phyloP scores from a whole-genome alignment of 1,140 invertebrate species.

The Drosophila ananassae region DNA sequence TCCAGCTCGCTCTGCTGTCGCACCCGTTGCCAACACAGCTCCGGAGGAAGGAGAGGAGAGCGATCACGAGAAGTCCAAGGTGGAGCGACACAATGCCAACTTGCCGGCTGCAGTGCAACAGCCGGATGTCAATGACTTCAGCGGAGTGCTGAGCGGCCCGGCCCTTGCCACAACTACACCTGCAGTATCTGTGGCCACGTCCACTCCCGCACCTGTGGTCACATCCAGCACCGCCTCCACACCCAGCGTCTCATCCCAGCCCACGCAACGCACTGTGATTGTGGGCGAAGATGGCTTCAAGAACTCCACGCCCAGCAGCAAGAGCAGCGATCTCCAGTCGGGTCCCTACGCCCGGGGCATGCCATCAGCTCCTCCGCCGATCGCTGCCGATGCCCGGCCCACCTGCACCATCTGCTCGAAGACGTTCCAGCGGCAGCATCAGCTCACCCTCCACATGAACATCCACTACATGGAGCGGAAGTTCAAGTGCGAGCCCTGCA shows the following conservation, averaged over 20 bases:
- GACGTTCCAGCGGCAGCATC: slow-evolving; percentile 94
- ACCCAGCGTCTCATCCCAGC: not conserved
- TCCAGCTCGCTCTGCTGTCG: not conserved
- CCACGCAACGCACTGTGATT: slow-evolving; percentile 64
- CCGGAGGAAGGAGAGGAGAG: slow-evolving; percentile 46
- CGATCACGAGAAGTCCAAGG: slow-evolving; percentile 45
- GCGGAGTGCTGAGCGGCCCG: slow-evolving; percentile 55
- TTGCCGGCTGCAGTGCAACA: slow-evolving; percentile 75
- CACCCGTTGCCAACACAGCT: not conserved
- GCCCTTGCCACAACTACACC: not conserved
- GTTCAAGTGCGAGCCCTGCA: slow-evolving; percentile 95
- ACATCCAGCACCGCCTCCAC: not conserved
- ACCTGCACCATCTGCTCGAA: slow-evolving; percentile 96
- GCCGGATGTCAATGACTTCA: slow-evolving; percentile 76
- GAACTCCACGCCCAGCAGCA: slow-evolving; percentile 47
- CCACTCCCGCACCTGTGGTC: slow-evolving; percentile 1
- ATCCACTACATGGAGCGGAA: slow-evolving; percentile 98
- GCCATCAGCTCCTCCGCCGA: slow-evolving; percentile 83
- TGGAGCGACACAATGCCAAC: slow-evolving; percentile 68
- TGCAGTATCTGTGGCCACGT: slow-evolving; percentile 2
- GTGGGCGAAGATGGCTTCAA: slow-evolving; percentile 82
- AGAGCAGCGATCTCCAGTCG: slow-evolving; percentile 59
- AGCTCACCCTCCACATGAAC: slow-evolving; percentile 96
- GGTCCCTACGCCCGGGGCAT: slow-evolving; percentile 38
- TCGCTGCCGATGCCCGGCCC: slow-evolving; percentile 88